phyloP scores from a whole-genome alignment of 2,888 invertebrate species.

The Ferdinandea cuprea region DNA sequence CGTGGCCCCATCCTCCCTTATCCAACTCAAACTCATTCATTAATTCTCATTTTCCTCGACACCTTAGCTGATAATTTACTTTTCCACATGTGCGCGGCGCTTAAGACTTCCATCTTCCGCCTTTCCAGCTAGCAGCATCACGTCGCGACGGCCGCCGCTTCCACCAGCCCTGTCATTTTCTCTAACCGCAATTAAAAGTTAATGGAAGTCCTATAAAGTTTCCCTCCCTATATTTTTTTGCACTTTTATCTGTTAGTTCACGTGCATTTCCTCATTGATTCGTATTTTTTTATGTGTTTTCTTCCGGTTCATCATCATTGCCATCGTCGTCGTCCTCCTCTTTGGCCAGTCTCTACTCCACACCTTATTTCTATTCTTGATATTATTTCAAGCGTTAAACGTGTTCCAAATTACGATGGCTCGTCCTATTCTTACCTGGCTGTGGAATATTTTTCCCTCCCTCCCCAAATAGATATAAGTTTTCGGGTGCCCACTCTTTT shows the following conservation, averaged over 20 bases:
- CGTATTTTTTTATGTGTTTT: conserved; percentile 15
- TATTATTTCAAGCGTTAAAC: conserved; percentile 75
- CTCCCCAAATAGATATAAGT: neutral
- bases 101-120: conserved; percentile 1
- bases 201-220: conserved; percentile 71
- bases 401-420: conserved; percentile 75
- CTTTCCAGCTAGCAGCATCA: too few species aligned
- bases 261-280: conserved; percentile 36
- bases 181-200: conserved; percentile 74
- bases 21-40: conserved; percentile 1
- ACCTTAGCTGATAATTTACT: conserved; percentile 61
- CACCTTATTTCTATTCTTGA: conserved; percentile 63
- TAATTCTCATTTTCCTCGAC: conserved; percentile 55
- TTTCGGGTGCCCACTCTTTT: neutral
- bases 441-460: conserved; percentile 44
- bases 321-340: conserved; percentile 34
- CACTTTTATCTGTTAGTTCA: conserved; percentile 59
- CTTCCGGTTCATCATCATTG: conserved; percentile 51
- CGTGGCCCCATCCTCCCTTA: neutral
- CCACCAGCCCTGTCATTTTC: conserved; percentile 32
- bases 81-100: conserved; percentile 28
- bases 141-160: neutral
- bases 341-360: conserved; percentile 48
- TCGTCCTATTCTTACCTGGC: conserved; percentile 3
- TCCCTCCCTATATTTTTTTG: conserved; percentile 12